Evolutionary conservation across 2,113 vertebrate genomes (phyloP).

Genomic region (Hyperoodon ampullatus): DNA sequence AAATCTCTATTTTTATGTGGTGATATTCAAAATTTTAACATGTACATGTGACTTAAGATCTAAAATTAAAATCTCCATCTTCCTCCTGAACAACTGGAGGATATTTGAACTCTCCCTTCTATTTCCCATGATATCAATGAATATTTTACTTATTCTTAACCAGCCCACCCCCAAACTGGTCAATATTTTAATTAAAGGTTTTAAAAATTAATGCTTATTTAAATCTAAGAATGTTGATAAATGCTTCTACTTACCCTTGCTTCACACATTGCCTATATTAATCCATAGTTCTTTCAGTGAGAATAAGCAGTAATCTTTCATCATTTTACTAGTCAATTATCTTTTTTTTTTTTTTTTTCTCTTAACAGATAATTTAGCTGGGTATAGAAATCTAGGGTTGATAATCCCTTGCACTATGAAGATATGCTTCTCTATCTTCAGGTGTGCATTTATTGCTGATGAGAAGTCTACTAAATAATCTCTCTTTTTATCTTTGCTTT

Average conservation of each 20-base stretch:
- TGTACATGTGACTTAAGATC: not conserved
- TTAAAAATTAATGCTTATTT: conserved; percentile 27
- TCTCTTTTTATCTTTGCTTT: not conserved
- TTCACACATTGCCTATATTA: not conserved
- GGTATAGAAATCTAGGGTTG: not conserved
- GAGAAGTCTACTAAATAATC: not conserved
- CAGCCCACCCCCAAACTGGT: not conserved
- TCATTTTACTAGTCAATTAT: not conserved
- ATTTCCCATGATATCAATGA: not conserved
- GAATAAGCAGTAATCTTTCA: not conserved
- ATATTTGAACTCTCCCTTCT: not conserved
- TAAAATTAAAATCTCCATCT: conserved; percentile 23
- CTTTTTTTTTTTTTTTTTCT: not conserved
- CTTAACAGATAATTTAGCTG: not conserved
- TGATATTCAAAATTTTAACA: conserved; percentile 24
- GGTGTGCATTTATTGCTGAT: not conserved
- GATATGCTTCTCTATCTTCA: not conserved
- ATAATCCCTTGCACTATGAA: not conserved
- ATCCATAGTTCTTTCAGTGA: not conserved
- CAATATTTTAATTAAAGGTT: conserved; percentile 9
- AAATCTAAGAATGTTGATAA: not conserved
- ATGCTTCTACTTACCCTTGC: not conserved
- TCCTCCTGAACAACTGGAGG: not conserved
- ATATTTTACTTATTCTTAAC: conserved; percentile 3
- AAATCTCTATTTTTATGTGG: not conserved